Evolutionary conservation across 1,140 invertebrate species (phyloP).

Genomic region (Papilio aristodemus): DNA sequence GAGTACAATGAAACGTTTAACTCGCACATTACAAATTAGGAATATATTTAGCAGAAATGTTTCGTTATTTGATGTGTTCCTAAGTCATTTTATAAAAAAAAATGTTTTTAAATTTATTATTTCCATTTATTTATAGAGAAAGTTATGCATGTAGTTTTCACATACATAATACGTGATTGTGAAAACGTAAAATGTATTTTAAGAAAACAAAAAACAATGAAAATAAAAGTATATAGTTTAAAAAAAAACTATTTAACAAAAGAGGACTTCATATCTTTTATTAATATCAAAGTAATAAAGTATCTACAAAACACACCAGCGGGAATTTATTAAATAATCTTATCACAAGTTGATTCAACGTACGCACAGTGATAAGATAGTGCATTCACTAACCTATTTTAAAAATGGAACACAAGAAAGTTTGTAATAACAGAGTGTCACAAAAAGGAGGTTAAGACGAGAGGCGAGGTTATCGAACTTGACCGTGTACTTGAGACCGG

Average conservation of each 20-base stretch:
- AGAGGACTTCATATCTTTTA: too few relatives aligned
- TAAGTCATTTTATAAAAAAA: too few relatives aligned
- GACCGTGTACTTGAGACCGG: conserved; percentile 35
- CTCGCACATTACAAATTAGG: conserved; percentile 1
- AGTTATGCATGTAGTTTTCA: too few relatives aligned
- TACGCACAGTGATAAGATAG: conserved; percentile 27
- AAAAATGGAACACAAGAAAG: conserved; percentile 29
- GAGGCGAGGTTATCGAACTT: conserved; percentile 33
- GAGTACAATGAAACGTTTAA: conserved; percentile 2
- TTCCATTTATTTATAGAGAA: too few relatives aligned
- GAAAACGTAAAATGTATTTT: too few relatives aligned
- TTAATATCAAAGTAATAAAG: neutral
- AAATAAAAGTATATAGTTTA: too few relatives aligned
- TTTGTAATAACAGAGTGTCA: conserved; percentile 20
- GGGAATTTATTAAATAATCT: conserved; percentile 2
- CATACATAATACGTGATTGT: too few relatives aligned
- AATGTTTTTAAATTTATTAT: too few relatives aligned
- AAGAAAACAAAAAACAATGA: too few relatives aligned
- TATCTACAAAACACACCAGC: neutral
- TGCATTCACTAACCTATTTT: conserved; percentile 30
- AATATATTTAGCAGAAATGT: neutral
- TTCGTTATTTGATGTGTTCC: too few relatives aligned
- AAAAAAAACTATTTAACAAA: too few relatives aligned
- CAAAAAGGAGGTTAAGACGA: conserved; percentile 33
- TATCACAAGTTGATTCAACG: neutral